Evolutionary conservation across 2,888 invertebrate genomes (phyloP), one percentile per base, ranked within the genome.

Genomic region (Cacoxenus indagator): DNA sequence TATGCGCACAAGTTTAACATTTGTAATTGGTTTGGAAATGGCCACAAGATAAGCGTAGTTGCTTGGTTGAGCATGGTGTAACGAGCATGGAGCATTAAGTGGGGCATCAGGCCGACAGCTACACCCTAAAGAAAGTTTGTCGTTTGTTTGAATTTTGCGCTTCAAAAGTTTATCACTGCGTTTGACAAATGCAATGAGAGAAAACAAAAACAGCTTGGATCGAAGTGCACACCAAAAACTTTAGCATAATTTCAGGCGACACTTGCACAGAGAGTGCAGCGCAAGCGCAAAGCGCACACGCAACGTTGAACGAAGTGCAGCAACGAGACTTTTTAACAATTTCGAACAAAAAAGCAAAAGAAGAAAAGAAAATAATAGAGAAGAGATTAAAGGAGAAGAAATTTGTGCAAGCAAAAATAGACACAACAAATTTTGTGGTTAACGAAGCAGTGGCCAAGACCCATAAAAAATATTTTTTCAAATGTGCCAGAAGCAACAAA

Each of bases 11-110:
- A 68, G 57, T 73, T 73, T 73, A 73, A 70, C 70, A 74, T 76
- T 75, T 83, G 78, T 84, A 82, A 84, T 84, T 82, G 82, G 82
- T 83, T 82, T 81, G 74, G 74, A 77, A 75, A 65, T 67, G 67
- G 8, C 67, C 14, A 17, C 57, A 27, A 55, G 27, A 1, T 26
- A 26, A 26, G 17, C 26, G 4, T 14, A 17, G 17, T 19, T 1
- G 31, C 31, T 4, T 31, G 31, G 31, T 4, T 4, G 4, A 31
- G 31, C 5, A 9, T 9, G 31, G 9, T 6, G 31, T 9, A 31
- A 4, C 31, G 9, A 31, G 31, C 9, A 31, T 31, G 31, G 9
- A 31, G 1, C n/a, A 31, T 5, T 31, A 9, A 8, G 31, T 31
- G 5, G 31, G 6, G 6, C 31, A 9, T 31, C 31, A 31, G 37